These are phyloP conservation scores for Agrotis segetum DNA, from an alignment of 2,888 invertebrate genomes.

Conservation along the genomic window DNA sequence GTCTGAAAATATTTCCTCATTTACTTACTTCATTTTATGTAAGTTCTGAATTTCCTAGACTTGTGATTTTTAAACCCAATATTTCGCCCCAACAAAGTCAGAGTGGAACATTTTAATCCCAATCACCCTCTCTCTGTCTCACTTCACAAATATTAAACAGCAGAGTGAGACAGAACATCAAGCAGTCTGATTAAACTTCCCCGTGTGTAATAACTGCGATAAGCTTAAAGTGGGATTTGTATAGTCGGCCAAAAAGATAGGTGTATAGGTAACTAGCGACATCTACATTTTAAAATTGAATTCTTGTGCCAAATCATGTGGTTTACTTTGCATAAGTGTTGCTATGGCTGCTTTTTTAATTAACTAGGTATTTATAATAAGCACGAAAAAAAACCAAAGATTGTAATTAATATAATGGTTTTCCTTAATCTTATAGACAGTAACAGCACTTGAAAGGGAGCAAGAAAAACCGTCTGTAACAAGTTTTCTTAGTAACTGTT, in stretches of 20 bases:
- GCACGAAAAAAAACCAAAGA: no score
- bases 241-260: constrained; percentile 15
- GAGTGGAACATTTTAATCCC: constrained; percentile 19
- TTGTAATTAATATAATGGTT: not conserved
- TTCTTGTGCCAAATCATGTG: not conserved
- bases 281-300: constrained; percentile 3
- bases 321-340: not conserved
- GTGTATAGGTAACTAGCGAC: constrained; percentile 6
- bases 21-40: not conserved
- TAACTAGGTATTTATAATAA: no score
- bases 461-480: not conserved
- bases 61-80: not conserved
- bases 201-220: constrained; percentile 41
- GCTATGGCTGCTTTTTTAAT: no score
- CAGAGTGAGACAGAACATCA: constrained; percentile 19
- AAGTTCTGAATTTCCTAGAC: not conserved
- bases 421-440: not conserved
- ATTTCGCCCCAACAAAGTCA: constrained; percentile 3
- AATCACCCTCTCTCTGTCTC: not conserved
- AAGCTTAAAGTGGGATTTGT: constrained; percentile 33
- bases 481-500: not conserved
- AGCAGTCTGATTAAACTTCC: constrained; percentile 31
- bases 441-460: not conserved
- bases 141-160: not conserved
- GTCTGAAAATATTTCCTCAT: not conserved